A percentile compares a stretch with the other conserved stretches of the same genome.
Conservation (phyloP, 2,888 invertebrate species). For the Coenonympha arcania region DNA sequence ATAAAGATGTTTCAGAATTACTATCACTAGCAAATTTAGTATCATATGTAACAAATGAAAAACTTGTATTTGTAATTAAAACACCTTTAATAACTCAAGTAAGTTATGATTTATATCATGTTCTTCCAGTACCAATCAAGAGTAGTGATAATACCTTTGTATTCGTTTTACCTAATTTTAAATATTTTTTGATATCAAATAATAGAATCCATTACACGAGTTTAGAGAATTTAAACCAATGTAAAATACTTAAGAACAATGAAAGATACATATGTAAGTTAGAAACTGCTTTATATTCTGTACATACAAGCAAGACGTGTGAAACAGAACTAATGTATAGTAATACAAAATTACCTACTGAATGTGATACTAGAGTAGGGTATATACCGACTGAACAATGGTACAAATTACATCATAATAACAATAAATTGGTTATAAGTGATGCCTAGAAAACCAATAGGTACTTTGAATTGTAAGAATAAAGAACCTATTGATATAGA, state of each 20-base stretch:
- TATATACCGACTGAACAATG: slow-evolving; percentile 22
- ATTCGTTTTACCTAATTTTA: slow-evolving; percentile 26
- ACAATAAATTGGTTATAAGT: not conserved
- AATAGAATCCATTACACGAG: not conserved
- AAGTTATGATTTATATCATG: slow-evolving; percentile 24
- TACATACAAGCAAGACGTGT: slow-evolving; percentile 24
- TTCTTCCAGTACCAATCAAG: slow-evolving; percentile 23
- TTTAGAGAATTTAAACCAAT: slow-evolving; percentile 20
- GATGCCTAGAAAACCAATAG: not conserved
- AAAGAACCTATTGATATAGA: not conserved
- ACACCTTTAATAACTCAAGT: slow-evolving; percentile 21
- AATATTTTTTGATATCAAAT: slow-evolving; percentile 19
- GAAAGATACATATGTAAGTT: slow-evolving; percentile 21
- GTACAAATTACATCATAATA: slow-evolving; percentile 5
- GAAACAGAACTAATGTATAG: slow-evolving; percentile 27
- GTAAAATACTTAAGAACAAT: slow-evolving; percentile 16
- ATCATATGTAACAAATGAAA: slow-evolving; percentile 20
- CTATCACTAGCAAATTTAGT: slow-evolving; percentile 14
- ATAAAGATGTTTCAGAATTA: slow-evolving; percentile 17
- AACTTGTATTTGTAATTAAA: slow-evolving; percentile 24
- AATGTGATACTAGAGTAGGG: slow-evolving; percentile 24
- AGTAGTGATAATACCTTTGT: slow-evolving; percentile 23
- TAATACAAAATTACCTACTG: slow-evolving; percentile 19
- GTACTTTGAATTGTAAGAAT: not conserved
- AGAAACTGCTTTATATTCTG: slow-evolving; percentile 23